A percentile compares a stretch with the other conserved stretches of the same genome.
These are phyloP conservation scores for Megatriorchis doriae DNA, from an alignment of 2,113 vertebrate genomes.

Conservation along the genomic window DNA sequence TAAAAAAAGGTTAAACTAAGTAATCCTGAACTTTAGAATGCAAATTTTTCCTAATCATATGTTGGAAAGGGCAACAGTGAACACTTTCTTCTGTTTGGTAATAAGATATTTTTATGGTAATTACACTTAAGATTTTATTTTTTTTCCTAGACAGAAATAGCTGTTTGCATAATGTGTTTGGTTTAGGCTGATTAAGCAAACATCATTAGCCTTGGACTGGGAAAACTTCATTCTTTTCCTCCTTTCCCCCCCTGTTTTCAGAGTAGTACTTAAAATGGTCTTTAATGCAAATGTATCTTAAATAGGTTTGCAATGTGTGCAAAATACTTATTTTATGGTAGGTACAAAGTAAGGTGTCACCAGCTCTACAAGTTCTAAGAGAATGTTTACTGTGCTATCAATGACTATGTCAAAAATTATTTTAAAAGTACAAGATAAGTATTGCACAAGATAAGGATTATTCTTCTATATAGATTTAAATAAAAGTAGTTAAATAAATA, in stretches of 20 bases:
- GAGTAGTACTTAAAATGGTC: background rate
- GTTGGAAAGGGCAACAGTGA: background rate
- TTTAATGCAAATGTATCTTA: background rate
- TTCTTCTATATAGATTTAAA: background rate
- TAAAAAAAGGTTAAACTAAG: background rate
- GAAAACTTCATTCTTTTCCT: background rate
- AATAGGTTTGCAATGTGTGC: background rate
- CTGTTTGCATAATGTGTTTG: constrained; percentile 8
- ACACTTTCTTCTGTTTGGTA: background rate
- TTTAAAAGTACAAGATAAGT: background rate
- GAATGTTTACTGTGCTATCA: background rate
- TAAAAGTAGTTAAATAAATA: background rate
- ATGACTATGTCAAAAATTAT: background rate
- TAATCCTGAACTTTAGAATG: background rate
- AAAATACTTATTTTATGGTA: background rate
- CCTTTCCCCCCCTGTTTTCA: background rate
- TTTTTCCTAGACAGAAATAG: background rate
- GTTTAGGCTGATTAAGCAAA: constrained; percentile 13
- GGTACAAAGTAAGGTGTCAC: background rate
- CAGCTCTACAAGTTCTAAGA: background rate
- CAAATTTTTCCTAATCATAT: background rate
- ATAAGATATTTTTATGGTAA: background rate
- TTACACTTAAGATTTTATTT: background rate
- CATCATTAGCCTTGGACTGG: background rate
- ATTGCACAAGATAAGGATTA: background rate